Base-by-base conservation (phyloP, 1,140 invertebrate genomes). In the Helicoverpa armigera region DNA sequence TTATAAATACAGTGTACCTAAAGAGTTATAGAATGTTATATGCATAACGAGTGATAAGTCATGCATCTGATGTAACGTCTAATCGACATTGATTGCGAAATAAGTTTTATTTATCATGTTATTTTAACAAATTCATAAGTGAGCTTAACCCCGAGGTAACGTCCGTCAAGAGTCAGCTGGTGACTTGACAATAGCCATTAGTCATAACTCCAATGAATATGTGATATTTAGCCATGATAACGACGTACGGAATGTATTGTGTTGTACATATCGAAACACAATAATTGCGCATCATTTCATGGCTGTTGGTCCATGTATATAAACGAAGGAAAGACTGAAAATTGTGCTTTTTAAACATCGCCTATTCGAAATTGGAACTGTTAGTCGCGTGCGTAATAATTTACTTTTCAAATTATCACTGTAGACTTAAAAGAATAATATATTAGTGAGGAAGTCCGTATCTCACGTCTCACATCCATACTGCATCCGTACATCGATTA, bases 271-370 rank as follows among this genome's bases (percentile, higher is more conserved):
- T 83, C 83, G 11, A 63, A 58, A 63, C 73, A 63, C 73, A 65
- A 79, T 63, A 78, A 77, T 81, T 74, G 69, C 77, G 70, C 50
- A 82, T 79, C 77, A 70, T 80, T 80, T 81, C 77, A 82, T 81
- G 69, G 77, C 74, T 76, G 79, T 74, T 75, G 75, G 90, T 92
- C 90, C 90, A 91, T 92, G 90, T 94, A 92, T 83, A 91, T 92
- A 91, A 78, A 89, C 85, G 81, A 91, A 87, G 87, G 91, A 87
- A 94, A 94, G 92, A 94, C 92, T 94, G 92, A 94, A 85, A 87
- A 83, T 85, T 85, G 83, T 86, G 75, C 83, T 82, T 88, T 86
- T 86, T 84, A 83, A 82, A 79, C 82, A 84, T 86, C 63, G 63
- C 63, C 75, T 61, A 56, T 78, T 77, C 51, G 63, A 31, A 54